phyloP scores from a whole-genome alignment of 2,113 vertebrate species.

The Catharus minimus region DNA sequence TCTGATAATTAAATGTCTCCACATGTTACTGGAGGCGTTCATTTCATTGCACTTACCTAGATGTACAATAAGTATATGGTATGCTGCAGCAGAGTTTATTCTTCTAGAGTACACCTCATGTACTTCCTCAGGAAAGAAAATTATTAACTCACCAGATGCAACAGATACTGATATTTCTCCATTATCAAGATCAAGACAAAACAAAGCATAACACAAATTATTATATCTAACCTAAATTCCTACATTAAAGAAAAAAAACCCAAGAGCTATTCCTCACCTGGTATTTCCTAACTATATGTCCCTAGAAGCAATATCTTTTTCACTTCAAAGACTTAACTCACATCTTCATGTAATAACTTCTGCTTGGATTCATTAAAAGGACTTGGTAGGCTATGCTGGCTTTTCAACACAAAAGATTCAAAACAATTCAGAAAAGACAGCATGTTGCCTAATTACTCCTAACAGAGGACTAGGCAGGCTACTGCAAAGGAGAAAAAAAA shows the following conservation, averaged over 20 bases:
- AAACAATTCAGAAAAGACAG: not conserved
- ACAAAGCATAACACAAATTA: not conserved
- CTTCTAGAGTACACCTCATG: not conserved
- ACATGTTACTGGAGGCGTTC: not conserved
- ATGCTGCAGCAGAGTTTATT: not conserved
- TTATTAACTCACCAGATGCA: not conserved
- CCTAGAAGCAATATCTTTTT: not conserved
- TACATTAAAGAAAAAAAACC: not conserved
- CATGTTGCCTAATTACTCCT: not conserved
- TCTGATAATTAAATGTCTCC: constrained; percentile 45
- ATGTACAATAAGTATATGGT: not conserved
- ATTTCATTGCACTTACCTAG: not conserved
- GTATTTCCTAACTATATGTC: not conserved
- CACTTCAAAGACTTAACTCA: not conserved
- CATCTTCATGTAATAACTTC: not conserved
- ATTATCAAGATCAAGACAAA: not conserved
- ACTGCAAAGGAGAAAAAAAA: not conserved
- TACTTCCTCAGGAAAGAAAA: not conserved
- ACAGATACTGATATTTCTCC: not conserved
- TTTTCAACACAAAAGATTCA: not conserved
- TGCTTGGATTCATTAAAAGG: not conserved
- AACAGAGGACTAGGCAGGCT: not conserved
- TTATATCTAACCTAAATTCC: not conserved
- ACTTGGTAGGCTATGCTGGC: not conserved
- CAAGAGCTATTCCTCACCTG: not conserved